Evolutionary conservation across 2,113 vertebrate genomes (phyloP), one percentile per base, ranked within the genome.

Genomic region (Penelope pileata): DNA sequence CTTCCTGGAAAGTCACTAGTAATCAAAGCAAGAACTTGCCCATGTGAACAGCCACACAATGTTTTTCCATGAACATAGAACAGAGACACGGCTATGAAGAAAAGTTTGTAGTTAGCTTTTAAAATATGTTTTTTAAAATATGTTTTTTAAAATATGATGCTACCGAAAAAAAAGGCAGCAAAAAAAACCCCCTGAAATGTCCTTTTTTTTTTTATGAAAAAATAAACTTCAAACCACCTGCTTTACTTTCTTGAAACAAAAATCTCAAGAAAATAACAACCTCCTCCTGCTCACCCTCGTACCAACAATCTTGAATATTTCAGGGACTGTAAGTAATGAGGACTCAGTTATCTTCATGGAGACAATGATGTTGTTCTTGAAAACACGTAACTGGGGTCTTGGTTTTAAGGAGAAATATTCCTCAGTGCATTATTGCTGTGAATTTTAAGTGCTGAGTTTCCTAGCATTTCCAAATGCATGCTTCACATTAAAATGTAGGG

Each of bases 371-470:
- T 50, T 87, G 69, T 89, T 95, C 87, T 78, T 91, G 69, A 96
- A 95, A 91, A 82, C 88, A 89, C 84, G 97, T 96, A 90, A 88
- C 81, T 75, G 64, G 79, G 69, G 91, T 97, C 96, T 96, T 79
- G 84, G 73, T 91, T 95, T 97, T 88, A 88, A 94, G 82, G 11
- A 88, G 54, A 86, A 86, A 66, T 88, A 92, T 86, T 97, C 86
- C 91, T 96, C 62, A 51, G 94, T 93, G 88, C 89, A 96, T 74
- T 96, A 76, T 54, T 87, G 56, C 63, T 81, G 66, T 43, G 62
- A 64, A 89, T 96, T 93, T 2, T 89, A 93, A 96, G 88, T 89
- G 64, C 59, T 74, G 77, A 69, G 32, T 96, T 97, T 88, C 88
- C 58, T 81, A 87, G 91, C 83, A 73, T 93, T 90, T 95, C 74